Base-by-base conservation (phyloP, 2,113 vertebrate species). In the Otis tarda region DNA sequence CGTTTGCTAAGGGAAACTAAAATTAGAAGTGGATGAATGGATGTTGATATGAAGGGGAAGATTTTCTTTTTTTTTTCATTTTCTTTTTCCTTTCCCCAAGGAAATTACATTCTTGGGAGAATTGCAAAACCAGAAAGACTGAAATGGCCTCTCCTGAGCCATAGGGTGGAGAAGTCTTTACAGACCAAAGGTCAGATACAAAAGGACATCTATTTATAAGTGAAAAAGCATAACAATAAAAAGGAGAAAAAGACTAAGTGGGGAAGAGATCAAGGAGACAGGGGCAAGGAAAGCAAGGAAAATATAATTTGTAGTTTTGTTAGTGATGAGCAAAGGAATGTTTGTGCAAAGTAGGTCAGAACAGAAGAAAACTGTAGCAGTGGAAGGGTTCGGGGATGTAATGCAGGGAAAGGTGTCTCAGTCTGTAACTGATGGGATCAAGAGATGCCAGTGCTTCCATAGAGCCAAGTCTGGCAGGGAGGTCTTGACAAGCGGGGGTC, bases 81-180 rank as follows among this genome's bases (percentile, higher is more conserved):
- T 91, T 35, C 15, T 67, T 91, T 95, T 96, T 96, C 92, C 55
- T 94, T 83, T 95, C 59, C 80, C 69, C 67, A 75, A 77, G 92
- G 89, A 97, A 97, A 97, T 97, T 97, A 97, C 88, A 98, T 97
- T 97, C 97, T 97, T 98, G 97, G 33, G 22, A 97, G 90, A 97
- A 96, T 91, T 93, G 95, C 82, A 95, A 98, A 98, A 97, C 97
- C 97, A 97, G 67, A 98, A 95, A 86, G 93, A 93, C 95, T 31
- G 3, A 96, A 92, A 96, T 92, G 89, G 79, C 56, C 84, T 95
- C 85, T 97, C 82, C 73, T 94, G 86, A 87, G 86, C 86, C 83
- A 89, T 82, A 97, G 96, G 97, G 98, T 1, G 95, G 97, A 97
- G 97, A 82, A 90, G 65, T 22, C 63, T 89, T 93, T 89, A 70